Evolutionary conservation across 2,888 invertebrate species (phyloP).

Genomic region (Eustalomyia histrio): DNA sequence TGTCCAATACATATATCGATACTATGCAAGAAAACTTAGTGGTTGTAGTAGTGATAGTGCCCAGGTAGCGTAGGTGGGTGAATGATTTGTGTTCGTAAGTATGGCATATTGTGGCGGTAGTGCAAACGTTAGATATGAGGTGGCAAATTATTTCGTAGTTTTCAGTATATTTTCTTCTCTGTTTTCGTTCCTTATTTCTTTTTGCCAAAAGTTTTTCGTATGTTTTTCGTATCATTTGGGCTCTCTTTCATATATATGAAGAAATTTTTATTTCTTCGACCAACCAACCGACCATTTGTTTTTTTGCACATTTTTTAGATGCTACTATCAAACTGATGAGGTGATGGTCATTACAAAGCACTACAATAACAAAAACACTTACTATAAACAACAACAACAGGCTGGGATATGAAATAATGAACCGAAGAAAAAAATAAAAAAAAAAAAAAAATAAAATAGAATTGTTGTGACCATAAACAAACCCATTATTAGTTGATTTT

Average conservation of each 20-base stretch:
- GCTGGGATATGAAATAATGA: constrained; percentile 3
- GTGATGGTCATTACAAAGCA: constrained; percentile 63
- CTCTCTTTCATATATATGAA: not conserved
- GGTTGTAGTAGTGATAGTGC: not conserved
- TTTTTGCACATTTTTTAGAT: not conserved
- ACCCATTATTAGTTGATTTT: constrained; percentile 25
- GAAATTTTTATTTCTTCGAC: constrained; percentile 27
- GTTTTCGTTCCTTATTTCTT: not conserved
- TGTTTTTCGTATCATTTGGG: constrained; percentile 8
- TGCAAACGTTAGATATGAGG: constrained; percentile 7
- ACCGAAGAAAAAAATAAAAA: constrained; percentile 6
- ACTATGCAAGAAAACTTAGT: no score
- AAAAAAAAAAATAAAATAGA: no score
- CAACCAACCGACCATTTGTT: constrained; percentile 12
- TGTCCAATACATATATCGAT: no score
- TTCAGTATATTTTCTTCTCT: constrained; percentile 23
- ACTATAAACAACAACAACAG: constrained; percentile 17
- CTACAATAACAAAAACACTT: constrained; percentile 16
- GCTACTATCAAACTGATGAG: constrained; percentile 46
- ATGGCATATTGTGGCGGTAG: constrained; percentile 23
- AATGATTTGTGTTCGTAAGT: constrained; percentile 43
- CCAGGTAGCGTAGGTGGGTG: constrained; percentile 55
- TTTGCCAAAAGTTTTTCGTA: constrained; percentile 23
- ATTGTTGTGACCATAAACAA: constrained; percentile 33
- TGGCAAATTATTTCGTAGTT: constrained; percentile 39